Percentiles rank a stretch among this genome's conserved stretches.
Conservation (phyloP, 2,888 invertebrate genomes). For the Sarcophaga carnaria region DNA sequence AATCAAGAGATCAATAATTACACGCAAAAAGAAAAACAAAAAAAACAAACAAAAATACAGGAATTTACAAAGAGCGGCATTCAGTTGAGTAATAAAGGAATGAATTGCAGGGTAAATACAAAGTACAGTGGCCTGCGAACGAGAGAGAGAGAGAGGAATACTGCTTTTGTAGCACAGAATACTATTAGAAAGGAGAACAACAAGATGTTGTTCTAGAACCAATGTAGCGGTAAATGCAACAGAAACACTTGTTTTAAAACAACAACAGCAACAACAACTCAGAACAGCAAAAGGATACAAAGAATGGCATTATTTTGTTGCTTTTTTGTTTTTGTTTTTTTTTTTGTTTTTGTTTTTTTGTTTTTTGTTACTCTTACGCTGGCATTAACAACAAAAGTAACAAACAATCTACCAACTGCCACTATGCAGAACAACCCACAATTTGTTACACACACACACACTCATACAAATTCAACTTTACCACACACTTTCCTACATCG, state of each 20-base stretch:
- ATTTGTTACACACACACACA: slow-evolving; percentile 39
- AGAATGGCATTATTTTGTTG: not conserved
- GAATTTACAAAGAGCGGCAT: slow-evolving; percentile 48
- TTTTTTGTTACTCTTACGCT: too few relatives aligned
- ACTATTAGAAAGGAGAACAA: slow-evolving; percentile 44
- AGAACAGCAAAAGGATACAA: not conserved
- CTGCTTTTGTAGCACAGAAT: not conserved
- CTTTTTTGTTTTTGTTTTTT: slow-evolving; percentile 7
- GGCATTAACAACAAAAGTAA: slow-evolving; percentile 33
- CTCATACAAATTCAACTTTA: slow-evolving; percentile 10
- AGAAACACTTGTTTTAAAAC: slow-evolving; percentile 56
- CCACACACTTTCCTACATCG: not conserved
- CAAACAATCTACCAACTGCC: slow-evolving; percentile 14
- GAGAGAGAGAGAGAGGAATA: not conserved
- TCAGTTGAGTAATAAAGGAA: not conserved
- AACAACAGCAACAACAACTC: slow-evolving; percentile 25
- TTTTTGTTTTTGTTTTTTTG: not conserved
- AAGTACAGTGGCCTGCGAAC: not conserved
- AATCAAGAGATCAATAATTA: slow-evolving; percentile 80
- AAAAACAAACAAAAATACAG: not conserved
- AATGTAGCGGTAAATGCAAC: slow-evolving; percentile 76
- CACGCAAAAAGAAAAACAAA: slow-evolving; percentile 57
- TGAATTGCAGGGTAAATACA: not conserved
- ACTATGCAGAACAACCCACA: slow-evolving; percentile 60
- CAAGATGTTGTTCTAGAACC: slow-evolving; percentile 61